These are phyloP conservation scores for Tetraodon nigroviridis DNA, from an alignment of 2,113 vertebrate genomes.

Conservation along the genomic window DNA sequence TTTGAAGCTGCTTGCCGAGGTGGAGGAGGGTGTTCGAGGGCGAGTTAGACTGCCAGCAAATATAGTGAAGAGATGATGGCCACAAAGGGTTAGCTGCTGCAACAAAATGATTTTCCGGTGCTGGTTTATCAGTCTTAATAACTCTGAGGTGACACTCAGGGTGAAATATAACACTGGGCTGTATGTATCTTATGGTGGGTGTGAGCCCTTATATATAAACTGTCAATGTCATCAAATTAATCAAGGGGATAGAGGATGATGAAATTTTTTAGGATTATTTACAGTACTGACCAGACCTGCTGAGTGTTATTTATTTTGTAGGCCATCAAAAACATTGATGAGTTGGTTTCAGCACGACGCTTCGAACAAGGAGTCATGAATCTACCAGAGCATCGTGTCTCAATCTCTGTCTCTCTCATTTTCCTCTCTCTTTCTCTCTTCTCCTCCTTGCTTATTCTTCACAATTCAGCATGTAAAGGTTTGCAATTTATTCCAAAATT, in stretches of 20 bases:
- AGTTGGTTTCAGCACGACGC: slow-evolving; percentile 66
- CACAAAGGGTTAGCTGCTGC: slow-evolving; percentile 9
- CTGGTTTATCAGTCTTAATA: slow-evolving; percentile 6
- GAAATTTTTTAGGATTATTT: slow-evolving; percentile 65
- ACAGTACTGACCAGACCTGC: slow-evolving; percentile 63
- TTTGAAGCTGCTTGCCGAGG: slow-evolving; percentile 51
- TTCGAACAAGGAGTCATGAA: slow-evolving; percentile 60
- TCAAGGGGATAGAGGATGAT: slow-evolving; percentile 46
- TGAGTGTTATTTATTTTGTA: slow-evolving; percentile 61
- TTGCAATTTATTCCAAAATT: slow-evolving; percentile 38
- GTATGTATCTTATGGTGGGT: slow-evolving; percentile 11
- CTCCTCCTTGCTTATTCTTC: slow-evolving; percentile 12
- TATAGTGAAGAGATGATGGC: neutral
- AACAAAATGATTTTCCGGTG: slow-evolving; percentile 9
- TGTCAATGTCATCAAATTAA: slow-evolving; percentile 30
- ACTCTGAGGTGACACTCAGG: slow-evolving; percentile 24
- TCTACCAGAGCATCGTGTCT: slow-evolving; percentile 43
- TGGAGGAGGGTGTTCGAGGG: slow-evolving; percentile 37
- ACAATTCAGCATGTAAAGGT: slow-evolving; percentile 38
- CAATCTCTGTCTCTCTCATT: slow-evolving; percentile 18
- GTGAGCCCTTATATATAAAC: slow-evolving; percentile 52
- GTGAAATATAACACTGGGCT: slow-evolving; percentile 1
- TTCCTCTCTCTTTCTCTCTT: slow-evolving; percentile 35
- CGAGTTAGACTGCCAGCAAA: slow-evolving; percentile 26
- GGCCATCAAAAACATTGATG: slow-evolving; percentile 69